A percentile compares a stretch with the other conserved stretches of the same genome.
phyloP scores from a whole-genome alignment of 2,888 invertebrate species.

The Panopea generosa region DNA sequence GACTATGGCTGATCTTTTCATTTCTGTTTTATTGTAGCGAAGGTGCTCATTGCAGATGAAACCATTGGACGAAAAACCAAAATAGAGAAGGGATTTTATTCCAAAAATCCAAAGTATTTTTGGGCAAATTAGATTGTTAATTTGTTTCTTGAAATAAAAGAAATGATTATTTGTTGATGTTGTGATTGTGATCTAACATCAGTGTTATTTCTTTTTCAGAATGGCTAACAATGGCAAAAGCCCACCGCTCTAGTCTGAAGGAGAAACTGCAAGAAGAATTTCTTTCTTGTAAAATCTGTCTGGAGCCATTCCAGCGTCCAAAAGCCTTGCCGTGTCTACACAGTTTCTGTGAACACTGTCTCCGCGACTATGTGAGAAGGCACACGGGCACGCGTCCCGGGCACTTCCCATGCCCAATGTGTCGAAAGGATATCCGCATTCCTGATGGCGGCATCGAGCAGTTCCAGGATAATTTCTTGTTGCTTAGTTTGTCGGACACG shows the following conservation, averaged over 20 bases:
- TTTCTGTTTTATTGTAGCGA: too few species aligned
- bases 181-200: neutral
- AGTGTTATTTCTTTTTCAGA: slow-evolving; percentile 68
- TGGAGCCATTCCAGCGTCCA: slow-evolving; percentile 77
- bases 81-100: too few species aligned
- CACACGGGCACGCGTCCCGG: slow-evolving; percentile 77
- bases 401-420: slow-evolving; percentile 81
- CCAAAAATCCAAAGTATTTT: too few species aligned
- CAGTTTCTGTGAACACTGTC: slow-evolving; percentile 58
- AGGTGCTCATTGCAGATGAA: too few species aligned
- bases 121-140: too few species aligned
- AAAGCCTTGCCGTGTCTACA: slow-evolving; percentile 81
- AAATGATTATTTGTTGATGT: too few species aligned
- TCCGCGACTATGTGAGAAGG: slow-evolving; percentile 77
- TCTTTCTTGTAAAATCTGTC: slow-evolving; percentile 81
- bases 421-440: slow-evolving; percentile 77
- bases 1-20: too few species aligned
- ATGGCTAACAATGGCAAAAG: slow-evolving; percentile 82
- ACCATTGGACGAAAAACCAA: too few species aligned
- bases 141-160: too few species aligned
- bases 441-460: slow-evolving; percentile 76
- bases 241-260: slow-evolving; percentile 72
- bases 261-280: slow-evolving; percentile 82
- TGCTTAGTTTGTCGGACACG: slow-evolving; percentile 77
- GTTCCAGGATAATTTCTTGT: slow-evolving; percentile 79